phyloP scores from a whole-genome alignment of 2,113 vertebrate genomes.

The Mesoclemmys tuberculata region DNA sequence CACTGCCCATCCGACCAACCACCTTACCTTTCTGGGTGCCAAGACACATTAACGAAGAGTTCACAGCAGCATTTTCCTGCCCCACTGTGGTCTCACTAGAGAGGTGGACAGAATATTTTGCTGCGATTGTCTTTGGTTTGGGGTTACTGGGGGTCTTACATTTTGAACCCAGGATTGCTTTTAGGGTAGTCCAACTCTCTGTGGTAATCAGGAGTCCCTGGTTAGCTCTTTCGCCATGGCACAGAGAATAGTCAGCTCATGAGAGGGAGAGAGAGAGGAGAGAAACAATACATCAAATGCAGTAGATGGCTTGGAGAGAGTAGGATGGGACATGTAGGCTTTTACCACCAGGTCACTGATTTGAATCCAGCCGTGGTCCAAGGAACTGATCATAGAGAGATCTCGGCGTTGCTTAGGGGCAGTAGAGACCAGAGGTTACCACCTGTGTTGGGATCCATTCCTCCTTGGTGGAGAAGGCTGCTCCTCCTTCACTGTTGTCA shows the following conservation, averaged over 20 bases:
- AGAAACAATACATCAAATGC: not conserved
- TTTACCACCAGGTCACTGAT: not conserved
- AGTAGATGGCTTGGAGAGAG: not conserved
- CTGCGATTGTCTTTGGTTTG: not conserved
- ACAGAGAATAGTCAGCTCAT: not conserved
- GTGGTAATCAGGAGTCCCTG: not conserved
- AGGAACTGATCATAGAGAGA: not conserved
- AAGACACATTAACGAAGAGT: not conserved
- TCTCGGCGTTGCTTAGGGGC: not conserved
- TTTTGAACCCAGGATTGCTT: not conserved
- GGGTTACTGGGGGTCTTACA: not conserved
- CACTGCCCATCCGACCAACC: not conserved
- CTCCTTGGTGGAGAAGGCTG: rapidly evolving
- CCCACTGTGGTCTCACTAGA: not conserved
- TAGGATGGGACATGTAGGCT: not conserved
- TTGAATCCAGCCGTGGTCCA: not conserved
- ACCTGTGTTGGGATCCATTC: too few relatives aligned
- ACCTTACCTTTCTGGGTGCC: not conserved
- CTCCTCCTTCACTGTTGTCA: not conserved
- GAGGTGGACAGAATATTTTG: not conserved
- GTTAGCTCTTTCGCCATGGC: not conserved
- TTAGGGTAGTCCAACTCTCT: not conserved
- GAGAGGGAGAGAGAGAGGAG: not conserved
- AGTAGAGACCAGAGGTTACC: not conserved
- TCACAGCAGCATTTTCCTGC: not conserved